These are phyloP conservation scores for Pelagia noctiluca DNA, from an alignment of 30 jellyfish, hydroid and myxozoan species.

Conservation along the genomic window DNA sequence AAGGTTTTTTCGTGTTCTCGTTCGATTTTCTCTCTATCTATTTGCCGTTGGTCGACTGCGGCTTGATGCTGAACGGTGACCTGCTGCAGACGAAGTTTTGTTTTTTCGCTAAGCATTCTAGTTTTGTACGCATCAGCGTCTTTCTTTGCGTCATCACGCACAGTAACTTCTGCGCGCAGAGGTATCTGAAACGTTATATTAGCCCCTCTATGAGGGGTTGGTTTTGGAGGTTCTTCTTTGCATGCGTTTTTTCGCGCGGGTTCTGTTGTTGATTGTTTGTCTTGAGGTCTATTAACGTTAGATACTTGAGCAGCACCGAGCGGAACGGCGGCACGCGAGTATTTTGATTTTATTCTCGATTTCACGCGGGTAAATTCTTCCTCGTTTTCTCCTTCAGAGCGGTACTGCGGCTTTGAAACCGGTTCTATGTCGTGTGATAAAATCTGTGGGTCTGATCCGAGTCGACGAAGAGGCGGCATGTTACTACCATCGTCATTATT, in stretches of 20 bases:
- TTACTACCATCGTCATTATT: slow-evolving; percentile 20
- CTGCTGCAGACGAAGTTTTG: slow-evolving; percentile 75
- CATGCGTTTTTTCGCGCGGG: slow-evolving; percentile 10
- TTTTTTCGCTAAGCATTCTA: slow-evolving; percentile 81
- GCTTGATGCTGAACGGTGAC: slow-evolving; percentile 85
- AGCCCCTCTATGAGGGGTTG: slow-evolving; percentile 31
- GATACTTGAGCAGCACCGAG: slow-evolving; percentile 59
- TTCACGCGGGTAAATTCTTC: slow-evolving; percentile 61
- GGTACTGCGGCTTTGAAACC: slow-evolving; percentile 22
- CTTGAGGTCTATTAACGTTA: neutral
- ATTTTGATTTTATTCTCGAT: slow-evolving; percentile 66
- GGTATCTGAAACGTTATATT: slow-evolving; percentile 66
- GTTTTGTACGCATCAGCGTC: slow-evolving; percentile 79
- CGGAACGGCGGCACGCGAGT: slow-evolving; percentile 74
- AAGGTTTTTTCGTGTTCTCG: slow-evolving; percentile 70
- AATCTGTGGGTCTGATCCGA: slow-evolving; percentile 72
- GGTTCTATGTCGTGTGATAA: slow-evolving; percentile 38
- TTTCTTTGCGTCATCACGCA: slow-evolving; percentile 54
- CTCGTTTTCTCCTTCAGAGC: slow-evolving; percentile 76
- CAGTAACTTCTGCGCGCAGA: slow-evolving; percentile 64
- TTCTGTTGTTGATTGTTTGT: slow-evolving; percentile 20
- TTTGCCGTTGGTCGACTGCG: slow-evolving; percentile 81
- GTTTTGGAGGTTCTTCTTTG: slow-evolving; percentile 25
- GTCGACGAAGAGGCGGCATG: slow-evolving; percentile 46
- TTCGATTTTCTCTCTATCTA: slow-evolving; percentile 70